Base-by-base conservation (phyloP, 2,888 invertebrate genomes). In the Microctonus aethiopoides region DNA sequence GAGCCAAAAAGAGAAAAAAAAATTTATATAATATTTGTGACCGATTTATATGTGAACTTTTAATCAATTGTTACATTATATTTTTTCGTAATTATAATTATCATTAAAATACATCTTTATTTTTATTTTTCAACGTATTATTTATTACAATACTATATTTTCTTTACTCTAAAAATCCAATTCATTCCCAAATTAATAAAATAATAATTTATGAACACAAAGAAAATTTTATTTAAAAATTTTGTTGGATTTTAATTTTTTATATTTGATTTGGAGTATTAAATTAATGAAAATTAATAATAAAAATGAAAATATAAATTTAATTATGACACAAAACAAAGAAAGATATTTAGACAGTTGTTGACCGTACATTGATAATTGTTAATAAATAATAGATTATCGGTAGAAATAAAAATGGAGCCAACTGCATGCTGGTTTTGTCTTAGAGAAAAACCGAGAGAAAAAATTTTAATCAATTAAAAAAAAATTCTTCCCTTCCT, bases 301-400 rank as follows among this genome's bases (percentile, higher is more conserved):
- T 16, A 6, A 46, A 2, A 20, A 20, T 7, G 39, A 16, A 36
- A 63, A 63, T 68, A n/a, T n/a, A n/a, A n/a, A n/a, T n/a, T n/a
- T n/a, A n/a, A n/a, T n/a, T n/a, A n/a, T n/a, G n/a, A 69, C 66
- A 56, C 29, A 67, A 73, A 36, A 57, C 52, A 39, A 70, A 26
- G 52, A 60, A 69, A 68, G 62, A 34, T 39, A 36, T 67, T 64
- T 67, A 61, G 46, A 66, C 20, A 56, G 74, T 74, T 74, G 76
- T 76, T 76, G 73, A 76, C 68, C 70, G 71, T 76, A 74, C 56
- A 74, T 71, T 68, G 72, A 72, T 73, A 72, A 75, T 74, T 76
- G 76, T 76, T 76, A 75, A 72, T 64, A 72, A 76, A 71, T 76
- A 67, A 76, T 76, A 76, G 76, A 76, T 76, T 76, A 76, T 76